Evolutionary conservation across 2,888 invertebrate genomes (phyloP).

Genomic region (Synanthedon formicaeformis): DNA sequence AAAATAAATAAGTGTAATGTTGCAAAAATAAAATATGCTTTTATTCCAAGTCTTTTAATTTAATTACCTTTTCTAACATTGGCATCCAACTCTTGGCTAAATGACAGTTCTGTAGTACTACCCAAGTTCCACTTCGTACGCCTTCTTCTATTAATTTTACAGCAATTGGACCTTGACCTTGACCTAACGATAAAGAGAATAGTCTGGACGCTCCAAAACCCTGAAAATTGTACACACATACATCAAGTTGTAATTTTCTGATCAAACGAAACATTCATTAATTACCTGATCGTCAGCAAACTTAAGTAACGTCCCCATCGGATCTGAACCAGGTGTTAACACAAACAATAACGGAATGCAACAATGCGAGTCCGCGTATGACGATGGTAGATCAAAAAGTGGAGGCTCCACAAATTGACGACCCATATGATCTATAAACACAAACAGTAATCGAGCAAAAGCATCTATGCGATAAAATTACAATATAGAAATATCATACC

Average conservation of each 20-base stretch:
- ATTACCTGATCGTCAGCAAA: slow-evolving; percentile 89
- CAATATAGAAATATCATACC: slow-evolving; percentile 33
- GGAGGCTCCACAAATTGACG: slow-evolving; percentile 88
- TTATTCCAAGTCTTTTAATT: background rate
- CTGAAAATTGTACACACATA: slow-evolving; percentile 20
- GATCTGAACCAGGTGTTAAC: slow-evolving; percentile 93
- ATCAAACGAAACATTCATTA: background rate
- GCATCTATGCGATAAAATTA: background rate
- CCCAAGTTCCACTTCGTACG: slow-evolving; percentile 88
- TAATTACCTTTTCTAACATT: slow-evolving; percentile 76
- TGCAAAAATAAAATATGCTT: background rate
- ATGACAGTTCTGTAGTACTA: slow-evolving; percentile 95
- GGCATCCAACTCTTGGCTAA: slow-evolving; percentile 96
- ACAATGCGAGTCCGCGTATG: slow-evolving; percentile 87
- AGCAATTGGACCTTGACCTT: slow-evolving; percentile 94
- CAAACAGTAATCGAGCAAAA: background rate
- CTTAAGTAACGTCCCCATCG: slow-evolving; percentile 87
- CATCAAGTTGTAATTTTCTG: background rate
- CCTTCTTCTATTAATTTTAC: slow-evolving; percentile 88
- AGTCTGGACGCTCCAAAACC: slow-evolving; percentile 82
- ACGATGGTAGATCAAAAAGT: slow-evolving; percentile 86
- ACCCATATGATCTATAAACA: slow-evolving; percentile 75
- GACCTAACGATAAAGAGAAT: slow-evolving; percentile 88
- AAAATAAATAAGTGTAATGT: background rate
- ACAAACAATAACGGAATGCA: slow-evolving; percentile 92